Evolutionary conservation across 2,888 invertebrate species (phyloP), one percentile per base, ranked within the genome.

Genomic region (Timema cristinae): DNA sequence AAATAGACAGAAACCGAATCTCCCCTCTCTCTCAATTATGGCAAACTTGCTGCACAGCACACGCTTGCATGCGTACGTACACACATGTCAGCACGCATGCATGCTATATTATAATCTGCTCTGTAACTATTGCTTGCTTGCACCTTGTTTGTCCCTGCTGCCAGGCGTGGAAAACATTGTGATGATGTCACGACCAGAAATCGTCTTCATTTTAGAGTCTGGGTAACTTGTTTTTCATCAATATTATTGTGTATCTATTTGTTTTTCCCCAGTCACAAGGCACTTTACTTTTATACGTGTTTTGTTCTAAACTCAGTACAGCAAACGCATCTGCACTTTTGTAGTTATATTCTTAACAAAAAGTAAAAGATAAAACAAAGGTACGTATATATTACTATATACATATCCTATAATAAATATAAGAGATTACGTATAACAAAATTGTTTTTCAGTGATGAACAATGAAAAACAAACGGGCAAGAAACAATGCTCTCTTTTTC

Each of bases 181-280:
- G 9, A 48, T 63, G 13, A 32, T 7, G 63, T 48, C 63, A 32
- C 32, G 32, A 32, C 32, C 32, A 32, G 32, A 32, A 32, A 63
- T 63, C 47, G 59, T 48, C 47, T 63, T 63, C 32, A 63, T 48
- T 9, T n/a, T 63, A 63, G 47, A 63, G 63, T 63, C 63, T 32
- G 63, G 63, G 63, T 63, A 63, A 63, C 63, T 63, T 63, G 13
- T 63, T 63, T 63, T 32, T 63, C n/a, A 63, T 63, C 48, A 63
- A 47, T 63, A 32, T 63, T 63, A 63, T 63, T 47, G 48, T 61
- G 56, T 69, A 61, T 63, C 67, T 51, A 50, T 68, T 59, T n/a
- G 10, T 72, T 71, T 67, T 73, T 71, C 66, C 75, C 74, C 73
- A 74, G 73, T 74, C 74, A 73, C 72, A 75, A 75, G 75, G 75